Evolutionary conservation across 2,113 vertebrate species (phyloP).

Genomic region (Plotosus lineatus): DNA sequence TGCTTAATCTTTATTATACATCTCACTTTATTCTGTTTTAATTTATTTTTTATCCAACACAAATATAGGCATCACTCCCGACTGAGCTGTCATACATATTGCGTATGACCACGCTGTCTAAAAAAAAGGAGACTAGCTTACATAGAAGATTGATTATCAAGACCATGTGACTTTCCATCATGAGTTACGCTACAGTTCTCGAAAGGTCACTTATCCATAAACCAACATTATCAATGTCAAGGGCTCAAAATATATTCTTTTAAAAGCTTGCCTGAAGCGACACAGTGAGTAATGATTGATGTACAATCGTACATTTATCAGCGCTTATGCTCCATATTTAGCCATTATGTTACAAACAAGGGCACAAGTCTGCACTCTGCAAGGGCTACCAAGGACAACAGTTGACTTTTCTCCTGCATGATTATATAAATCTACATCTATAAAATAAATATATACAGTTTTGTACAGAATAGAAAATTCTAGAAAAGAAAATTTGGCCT

Average conservation of each 20-base stretch:
- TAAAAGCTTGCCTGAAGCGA: not conserved
- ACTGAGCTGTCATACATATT: not conserved
- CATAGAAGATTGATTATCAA: not conserved
- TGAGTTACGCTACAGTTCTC: not conserved
- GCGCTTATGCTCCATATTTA: not conserved
- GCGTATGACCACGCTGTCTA: no score
- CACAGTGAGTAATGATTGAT: not conserved
- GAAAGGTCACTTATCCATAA: conserved; percentile 29
- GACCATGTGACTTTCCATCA: not conserved
- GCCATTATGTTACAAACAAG: not conserved
- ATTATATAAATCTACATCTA: no score
- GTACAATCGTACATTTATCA: not conserved
- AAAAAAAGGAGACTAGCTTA: not conserved
- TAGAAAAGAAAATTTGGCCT: no score
- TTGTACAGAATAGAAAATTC: no score
- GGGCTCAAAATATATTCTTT: not conserved
- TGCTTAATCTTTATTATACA: not conserved
- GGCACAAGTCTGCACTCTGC: not conserved
- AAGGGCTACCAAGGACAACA: no score
- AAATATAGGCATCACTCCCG: not conserved
- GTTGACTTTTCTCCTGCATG: no score
- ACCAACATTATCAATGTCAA: conserved; percentile 48
- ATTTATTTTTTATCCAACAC: not conserved
- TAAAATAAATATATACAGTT: no score
- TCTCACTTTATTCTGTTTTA: not conserved